Evolutionary conservation across 2,888 invertebrate genomes (phyloP), one percentile per base, ranked within the genome.

Genomic region (Koerneria pararmatus): DNA sequence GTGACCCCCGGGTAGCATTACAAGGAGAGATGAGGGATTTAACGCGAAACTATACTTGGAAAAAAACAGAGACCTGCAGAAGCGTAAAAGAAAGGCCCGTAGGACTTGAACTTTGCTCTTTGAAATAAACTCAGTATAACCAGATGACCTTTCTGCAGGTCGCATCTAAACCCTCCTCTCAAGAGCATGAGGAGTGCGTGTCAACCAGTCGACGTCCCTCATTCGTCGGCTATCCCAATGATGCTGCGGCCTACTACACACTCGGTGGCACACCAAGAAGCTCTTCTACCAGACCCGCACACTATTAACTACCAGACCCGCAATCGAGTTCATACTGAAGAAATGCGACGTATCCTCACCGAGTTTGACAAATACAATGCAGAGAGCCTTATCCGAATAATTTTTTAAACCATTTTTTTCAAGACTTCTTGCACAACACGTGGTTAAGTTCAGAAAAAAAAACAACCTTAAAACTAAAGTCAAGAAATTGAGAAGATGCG

Each of bases 171-270:
- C 77, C 82, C 19, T 71, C 77, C 5, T 75, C 78, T 19, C 75
- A 78, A 56, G 77, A 81, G 37, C 73, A 75, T 68, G 80, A 81
- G 67, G 82, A 82, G 59, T 70, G 74, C 22, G 70, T 69, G 24
- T 68, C 72, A 5, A 71, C 76, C 19, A 71, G 71, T 54, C 66
- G 69, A 19, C 70, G 74, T 32, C 76, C 74, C 22, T 77, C 79
- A 19, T 83, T 83, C 68, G 79, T 82, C 11, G 74, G 77, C 6
- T 83, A 83, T 69, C 82, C 82, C 24, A 80, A 80, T 67, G 82
- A 82, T 68, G 81, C 81, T 22, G 73, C 77, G 48, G 78, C 72
- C 62, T 83, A 78, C 71, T 82, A 82, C 69, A 81, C 82, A 1
- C 69, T 83, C n/a, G 78, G 79, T 62, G 82, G 82, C 29, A 74